phyloP scores from a whole-genome alignment of 2,797 vertebrate species.

The Myiothlypis chrysogaster region DNA sequence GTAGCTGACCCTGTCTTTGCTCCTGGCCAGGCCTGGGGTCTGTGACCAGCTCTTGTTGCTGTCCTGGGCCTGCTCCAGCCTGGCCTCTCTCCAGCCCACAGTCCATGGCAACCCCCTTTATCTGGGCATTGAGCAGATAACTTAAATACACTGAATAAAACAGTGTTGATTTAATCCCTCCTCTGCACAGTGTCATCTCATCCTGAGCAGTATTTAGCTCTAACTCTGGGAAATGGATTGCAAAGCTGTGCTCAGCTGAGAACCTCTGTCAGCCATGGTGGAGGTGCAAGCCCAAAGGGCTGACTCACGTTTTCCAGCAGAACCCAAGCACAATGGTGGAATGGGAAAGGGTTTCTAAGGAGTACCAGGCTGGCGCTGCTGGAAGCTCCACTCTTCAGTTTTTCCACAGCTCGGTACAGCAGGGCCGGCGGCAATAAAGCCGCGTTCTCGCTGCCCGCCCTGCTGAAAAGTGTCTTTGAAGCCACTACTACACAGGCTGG shows the following conservation, averaged over 20 bases:
- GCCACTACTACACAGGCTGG: background rate
- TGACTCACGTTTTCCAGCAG: background rate
- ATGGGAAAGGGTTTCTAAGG: background rate
- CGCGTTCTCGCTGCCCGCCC: background rate
- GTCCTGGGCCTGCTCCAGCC: background rate
- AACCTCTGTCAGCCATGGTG: background rate
- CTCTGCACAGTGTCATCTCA: background rate
- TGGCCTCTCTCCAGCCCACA: background rate
- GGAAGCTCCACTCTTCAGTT: slow-evolving; percentile 46
- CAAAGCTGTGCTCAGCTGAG: background rate
- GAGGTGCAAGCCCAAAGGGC: background rate
- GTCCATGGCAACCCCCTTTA: background rate
- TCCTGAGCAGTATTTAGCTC: background rate
- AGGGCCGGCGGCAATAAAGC: background rate
- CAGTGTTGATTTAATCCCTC: background rate
- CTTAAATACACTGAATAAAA: background rate
- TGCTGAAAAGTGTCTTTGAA: background rate
- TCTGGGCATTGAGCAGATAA: background rate
- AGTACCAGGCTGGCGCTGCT: slow-evolving; percentile 18
- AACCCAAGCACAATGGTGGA: background rate
- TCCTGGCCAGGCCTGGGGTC: background rate
- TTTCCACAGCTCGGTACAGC: slow-evolving; percentile 3
- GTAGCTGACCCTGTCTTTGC: background rate
- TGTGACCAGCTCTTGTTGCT: background rate
- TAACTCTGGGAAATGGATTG: background rate